Evolutionary conservation across 2,888 invertebrate genomes (phyloP).

Genomic region (Cremastinae sp.): DNA sequence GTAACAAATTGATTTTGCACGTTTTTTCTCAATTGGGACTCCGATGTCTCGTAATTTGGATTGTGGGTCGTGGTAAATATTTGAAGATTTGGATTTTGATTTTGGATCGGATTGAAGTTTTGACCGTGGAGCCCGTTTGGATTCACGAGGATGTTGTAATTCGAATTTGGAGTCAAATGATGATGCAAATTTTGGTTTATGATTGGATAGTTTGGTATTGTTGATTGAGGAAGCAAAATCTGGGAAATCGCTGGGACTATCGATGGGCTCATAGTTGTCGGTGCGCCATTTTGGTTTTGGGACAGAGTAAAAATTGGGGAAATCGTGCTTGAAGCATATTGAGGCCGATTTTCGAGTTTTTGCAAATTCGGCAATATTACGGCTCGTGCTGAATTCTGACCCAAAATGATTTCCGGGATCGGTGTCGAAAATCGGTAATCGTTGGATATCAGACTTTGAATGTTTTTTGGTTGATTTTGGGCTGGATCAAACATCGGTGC

Average conservation of each 20-base stretch:
- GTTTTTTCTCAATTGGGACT: constrained; percentile 65
- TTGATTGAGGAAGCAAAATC: constrained; percentile 55
- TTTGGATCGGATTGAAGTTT: constrained; percentile 62
- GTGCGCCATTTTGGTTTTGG: constrained; percentile 61
- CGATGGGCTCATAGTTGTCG: constrained; percentile 40
- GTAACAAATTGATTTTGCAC: constrained; percentile 67
- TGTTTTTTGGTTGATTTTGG: constrained; percentile 52
- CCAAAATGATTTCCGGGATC: constrained; percentile 75
- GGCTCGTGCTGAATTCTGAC: constrained; percentile 72
- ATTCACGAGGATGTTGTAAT: constrained; percentile 70
- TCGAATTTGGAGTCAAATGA: constrained; percentile 49
- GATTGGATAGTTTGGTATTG: constrained; percentile 48
- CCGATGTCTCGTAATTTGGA: constrained; percentile 51
- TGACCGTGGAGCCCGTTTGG: constrained; percentile 70
- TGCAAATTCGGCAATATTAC: constrained; percentile 66
- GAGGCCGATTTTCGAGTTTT: constrained; percentile 64
- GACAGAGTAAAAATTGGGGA: constrained; percentile 72
- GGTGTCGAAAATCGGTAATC: constrained; percentile 67
- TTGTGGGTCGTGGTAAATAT: constrained; percentile 53
- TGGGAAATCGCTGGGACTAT: constrained; percentile 30
- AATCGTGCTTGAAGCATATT: constrained; percentile 70
- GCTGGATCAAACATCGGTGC: constrained; percentile 46
- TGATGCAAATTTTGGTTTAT: constrained; percentile 52
- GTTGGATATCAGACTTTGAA: constrained; percentile 58
- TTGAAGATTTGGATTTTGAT: constrained; percentile 45